These are phyloP conservation scores for Melanargia galathea DNA, from an alignment of 2,888 invertebrate genomes.

Conservation along the genomic window DNA sequence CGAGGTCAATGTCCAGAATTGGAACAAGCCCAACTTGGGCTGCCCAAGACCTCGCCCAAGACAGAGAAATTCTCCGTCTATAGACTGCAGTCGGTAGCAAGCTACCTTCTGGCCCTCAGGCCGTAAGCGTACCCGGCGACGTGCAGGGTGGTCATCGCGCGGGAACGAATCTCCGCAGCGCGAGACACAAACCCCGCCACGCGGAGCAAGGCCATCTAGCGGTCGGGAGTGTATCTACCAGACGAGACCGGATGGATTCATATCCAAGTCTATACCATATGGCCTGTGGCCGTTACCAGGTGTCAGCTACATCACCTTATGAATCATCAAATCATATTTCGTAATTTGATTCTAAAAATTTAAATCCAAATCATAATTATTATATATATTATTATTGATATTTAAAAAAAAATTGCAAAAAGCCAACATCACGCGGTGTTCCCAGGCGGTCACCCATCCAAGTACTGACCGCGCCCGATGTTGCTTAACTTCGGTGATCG, in stretches of 20 bases:
- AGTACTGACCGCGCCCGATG: constrained; percentile 62
- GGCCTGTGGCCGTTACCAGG: too few species aligned
- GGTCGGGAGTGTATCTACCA: not conserved
- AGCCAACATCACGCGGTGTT: constrained; percentile 47
- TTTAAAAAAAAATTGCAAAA: constrained; percentile 9
- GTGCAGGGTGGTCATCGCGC: constrained; percentile 19
- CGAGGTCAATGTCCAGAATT: too few species aligned
- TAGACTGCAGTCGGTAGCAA: too few species aligned
- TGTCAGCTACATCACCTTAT: not conserved
- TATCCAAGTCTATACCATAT: not conserved
- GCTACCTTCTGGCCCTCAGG: too few species aligned
- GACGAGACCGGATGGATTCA: not conserved
- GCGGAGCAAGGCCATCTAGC: constrained; percentile 24
- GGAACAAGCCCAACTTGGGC: too few species aligned
- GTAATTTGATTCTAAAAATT: too few species aligned
- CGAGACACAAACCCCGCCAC: constrained; percentile 16
- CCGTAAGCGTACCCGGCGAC: too few species aligned
- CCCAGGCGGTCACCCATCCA: constrained; percentile 65
- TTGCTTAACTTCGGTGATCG: constrained; percentile 51
- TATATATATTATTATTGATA: too few species aligned
- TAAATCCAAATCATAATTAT: too few species aligned
- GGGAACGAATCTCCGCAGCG: constrained; percentile 29
- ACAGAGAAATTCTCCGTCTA: too few species aligned
- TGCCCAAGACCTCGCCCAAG: too few species aligned
- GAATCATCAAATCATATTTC: too few species aligned